Base-by-base conservation (phyloP, 1,140 invertebrate species). In the Thaumatotibia leucotreta region DNA sequence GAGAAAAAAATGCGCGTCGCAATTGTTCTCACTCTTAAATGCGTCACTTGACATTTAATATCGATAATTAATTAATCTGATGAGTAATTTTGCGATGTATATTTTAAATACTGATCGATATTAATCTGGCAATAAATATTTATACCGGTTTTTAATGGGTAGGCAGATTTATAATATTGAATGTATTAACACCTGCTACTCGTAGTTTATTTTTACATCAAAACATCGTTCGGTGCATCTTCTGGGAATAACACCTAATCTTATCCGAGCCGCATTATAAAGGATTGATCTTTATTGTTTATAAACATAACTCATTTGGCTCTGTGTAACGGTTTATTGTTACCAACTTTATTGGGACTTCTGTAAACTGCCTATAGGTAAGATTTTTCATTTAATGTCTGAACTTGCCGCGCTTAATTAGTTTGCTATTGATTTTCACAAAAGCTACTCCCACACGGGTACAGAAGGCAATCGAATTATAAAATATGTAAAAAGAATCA, bases 61-160 rank as follows among this genome's bases (percentile, higher is more conserved):
- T 58, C 52, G 22, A 58, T 24, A 58, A 58, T 27, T 58, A 58
- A 58, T 58, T 58, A 58, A 58, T 58, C 14, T 27, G 52, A 58
- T 58, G n/a, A 58, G 23, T 14, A 58, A 29, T 58, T 58, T 54
- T 54, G 50, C 50, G 23, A 29, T 31, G 52, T 58, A 27, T 58
- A 14, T 58, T 58, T 58, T 31, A 58, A 54, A 54, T 11, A 27
- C 52, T 58, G 52, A 58, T 58, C 52, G 52, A 58, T 58, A 58
- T 58, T 58, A 58, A 31, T 58, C 14, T 58, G 5, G 52, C 24
- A 58, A 58, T 58, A 58, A 29, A 58, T 14, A n/a, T n/a, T n/a
- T n/a, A 27, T 29, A 58, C 52, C 24, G 52, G 52, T 58, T 62
- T 35, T 20, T 22, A 24, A 62, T 62, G 22, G 31, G 61, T 35